phyloP scores from a whole-genome alignment of 2,113 vertebrate species.

The Dendrocopos noguchii region DNA sequence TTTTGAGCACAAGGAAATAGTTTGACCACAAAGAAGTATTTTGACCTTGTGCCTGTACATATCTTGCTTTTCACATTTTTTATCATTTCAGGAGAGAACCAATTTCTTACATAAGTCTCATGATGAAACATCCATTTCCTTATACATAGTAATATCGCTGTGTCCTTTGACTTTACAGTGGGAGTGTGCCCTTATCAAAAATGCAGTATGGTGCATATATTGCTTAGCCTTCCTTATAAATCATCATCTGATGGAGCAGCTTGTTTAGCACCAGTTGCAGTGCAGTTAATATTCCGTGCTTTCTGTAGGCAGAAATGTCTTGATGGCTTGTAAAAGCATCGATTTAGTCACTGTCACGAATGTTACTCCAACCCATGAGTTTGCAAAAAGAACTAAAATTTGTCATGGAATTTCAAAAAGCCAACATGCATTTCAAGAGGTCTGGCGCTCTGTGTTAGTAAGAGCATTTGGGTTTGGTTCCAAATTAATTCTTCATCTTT shows the following conservation, averaged over 20 bases:
- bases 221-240: neutral
- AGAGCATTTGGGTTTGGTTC: neutral
- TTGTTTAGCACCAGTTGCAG: neutral
- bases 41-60: neutral
- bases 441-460: neutral
- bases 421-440: neutral
- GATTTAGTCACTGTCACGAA: neutral
- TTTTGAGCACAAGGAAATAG: neutral
- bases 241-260: neutral
- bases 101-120: neutral
- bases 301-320: neutral
- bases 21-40: neutral
- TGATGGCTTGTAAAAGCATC: neutral
- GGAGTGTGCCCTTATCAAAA: neutral
- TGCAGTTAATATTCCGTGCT: fast-evolving
- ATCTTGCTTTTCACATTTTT: neutral
- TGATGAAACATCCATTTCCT: neutral
- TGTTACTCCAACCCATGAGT: neutral
- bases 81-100: neutral
- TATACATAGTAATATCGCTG: neutral
- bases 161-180: neutral
- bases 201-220: neutral
- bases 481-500: neutral
- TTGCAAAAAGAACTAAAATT: neutral
- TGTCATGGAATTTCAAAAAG: neutral